Base-by-base conservation (phyloP, 2,797 vertebrate genomes). In the Onychomys torridus region DNA sequence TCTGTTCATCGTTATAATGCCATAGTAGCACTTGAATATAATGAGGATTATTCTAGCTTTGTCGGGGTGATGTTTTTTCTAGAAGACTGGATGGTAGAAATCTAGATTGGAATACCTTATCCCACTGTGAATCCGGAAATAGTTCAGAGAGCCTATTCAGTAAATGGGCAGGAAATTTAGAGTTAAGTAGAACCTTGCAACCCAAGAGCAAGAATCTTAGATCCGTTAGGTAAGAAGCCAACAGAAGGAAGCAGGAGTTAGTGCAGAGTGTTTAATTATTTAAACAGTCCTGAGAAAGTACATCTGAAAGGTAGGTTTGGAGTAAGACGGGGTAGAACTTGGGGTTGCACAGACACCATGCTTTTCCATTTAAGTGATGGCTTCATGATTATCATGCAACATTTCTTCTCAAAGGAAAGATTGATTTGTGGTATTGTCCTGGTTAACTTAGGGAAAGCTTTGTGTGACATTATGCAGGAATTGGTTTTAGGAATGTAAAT, bases 401-500 rank as follows among this genome's bases (percentile, higher is more conserved):
- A 83, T 95, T 96, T 97, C 63, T 95, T 96, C 79, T 97, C 59
- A 93, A 95, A 95, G 71, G 69, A 76, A 94, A 95, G 83, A 94
- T 96, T 95, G 95, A 91, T 93, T 97, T 97, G 78, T 76, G 65
- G 17, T 92, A 43, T 92, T 97, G 77, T 95, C 92, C 65, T 91
- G 69, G 91, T 92, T 96, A 91, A 96, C 63, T 92, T 97, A 32
- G 90, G 63, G 85, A 96, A 90, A 40, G n/a, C 40, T 93, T 96
- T 91, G 25, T 97, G 93, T 97, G 91, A 98, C 96, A 96, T 95
- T 96, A 93, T 81, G 52, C 79, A 96, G 79, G 75, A 96, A 94
- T 97, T 97, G 65, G 93, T 94, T 97, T 97, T 98, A 96, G 95
- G 86, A 79, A 94, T 97, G 75, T 94, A 97, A 97, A 97, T 96